Base-by-base conservation (phyloP, 2,888 invertebrate genomes). In the Lochmaea capreae region DNA sequence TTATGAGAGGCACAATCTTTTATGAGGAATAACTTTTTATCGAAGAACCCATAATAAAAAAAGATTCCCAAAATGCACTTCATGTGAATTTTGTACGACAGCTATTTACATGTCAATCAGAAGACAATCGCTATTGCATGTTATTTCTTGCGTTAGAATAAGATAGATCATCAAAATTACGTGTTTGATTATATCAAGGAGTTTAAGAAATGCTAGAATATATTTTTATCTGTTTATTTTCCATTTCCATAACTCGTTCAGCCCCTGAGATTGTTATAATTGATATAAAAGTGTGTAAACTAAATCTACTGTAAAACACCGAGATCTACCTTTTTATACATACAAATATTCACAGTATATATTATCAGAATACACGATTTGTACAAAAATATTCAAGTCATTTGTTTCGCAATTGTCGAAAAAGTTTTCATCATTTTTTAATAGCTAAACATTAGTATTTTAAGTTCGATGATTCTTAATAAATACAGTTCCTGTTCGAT, bases 291-390 rank as follows among this genome's bases (percentile, higher is more conserved):
- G 22, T 58, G 46, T 71, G 54, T 39, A 54, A 66, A 66, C 66
- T 66, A 71, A 71, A 65, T 62, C 68, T 71, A 71, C 46, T 71
- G 58, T 42, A 65, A 63, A 71, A 71, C 65, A 71, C 58, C 65
- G 71, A 71, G 71, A 71, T 71, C 71, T 65, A 71, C 43, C 52
- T 18, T 52, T 67, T 68, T 61, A 49, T 68, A 62, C 49, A 49
- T 68, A 68, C 49, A 52, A 52, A 68, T 49, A 68, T 18, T 68
- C 61, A 68, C 61, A 68, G 46, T 67, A 22, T 67, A 22, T 10
- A 42, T 39, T 58, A 18, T 58, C 62, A 39, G 9, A 63, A 42
- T 63, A 63, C 62, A 42, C 42, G 18, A 42, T 63, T 67, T 67
- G 67, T 67, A 67, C 58, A 67, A 67, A 67, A 67, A 67, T 63